Evolutionary conservation across 2,888 invertebrate species (phyloP), one percentile per base, ranked within the genome.

Genomic region (Drosophila cognata): DNA sequence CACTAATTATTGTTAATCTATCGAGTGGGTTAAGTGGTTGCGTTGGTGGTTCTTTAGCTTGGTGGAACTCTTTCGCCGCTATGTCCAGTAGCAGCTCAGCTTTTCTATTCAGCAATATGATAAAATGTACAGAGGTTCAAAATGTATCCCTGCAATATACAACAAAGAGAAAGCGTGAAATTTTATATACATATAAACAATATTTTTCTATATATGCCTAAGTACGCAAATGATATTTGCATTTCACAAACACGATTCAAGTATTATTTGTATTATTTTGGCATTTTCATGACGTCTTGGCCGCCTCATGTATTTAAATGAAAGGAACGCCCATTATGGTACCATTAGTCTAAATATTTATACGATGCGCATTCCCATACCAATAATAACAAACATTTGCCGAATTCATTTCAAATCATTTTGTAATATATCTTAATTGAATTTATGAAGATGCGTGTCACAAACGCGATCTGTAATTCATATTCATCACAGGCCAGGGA

Each of bases 321-420:
- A 59, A 74, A 60, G 41, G 38, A 56, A 57, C 56, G 68, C 56
- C 53, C 71, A 82, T 79, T 57, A 67, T 52, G 43, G 52, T 59
- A 63, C 60, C n/a, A 60, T 68, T 55, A 28, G 62, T 62, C n/a
- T 74, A 84, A 88, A 84, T 81, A 87, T 86, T 84, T 88, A 88
- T 46, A 35, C 55, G 38, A 68, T 2, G 25, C 55, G 33, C 66
- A 70, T 79, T 66, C 31, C 28, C 57, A 38, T 62, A 50, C 25
- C 52, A 66, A 75, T 65, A 71, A 71, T 62, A 82, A 88, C 79
- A 86, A 83, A 82, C 80, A 82, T 63, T 56, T 68, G 25, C 16
- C 13, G 21, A 25, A 21, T 21, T 21, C 21, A n/a, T 48, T 61
- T 71, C 64, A 46, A 64, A 62, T 64, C 64, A 36, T 46, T 67